phyloP scores from a whole-genome alignment of 2,113 vertebrate genomes.

The Clupea harengus region DNA sequence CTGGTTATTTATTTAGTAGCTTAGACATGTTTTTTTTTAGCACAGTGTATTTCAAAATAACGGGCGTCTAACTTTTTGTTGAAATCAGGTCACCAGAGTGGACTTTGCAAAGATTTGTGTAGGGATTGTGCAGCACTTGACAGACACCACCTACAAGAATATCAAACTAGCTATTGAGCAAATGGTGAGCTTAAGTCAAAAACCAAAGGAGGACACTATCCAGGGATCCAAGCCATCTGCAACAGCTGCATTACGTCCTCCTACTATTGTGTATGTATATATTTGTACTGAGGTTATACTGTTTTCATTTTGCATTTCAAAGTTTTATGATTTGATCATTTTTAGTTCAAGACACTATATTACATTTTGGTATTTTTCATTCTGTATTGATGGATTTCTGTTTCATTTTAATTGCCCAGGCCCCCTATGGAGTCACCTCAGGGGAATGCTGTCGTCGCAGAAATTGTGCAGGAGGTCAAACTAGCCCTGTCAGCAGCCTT shows the following conservation, averaged over 20 bases:
- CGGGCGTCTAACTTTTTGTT: background rate
- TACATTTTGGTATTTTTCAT: background rate
- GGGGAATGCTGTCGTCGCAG: background rate
- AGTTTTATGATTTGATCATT: background rate
- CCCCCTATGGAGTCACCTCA: background rate
- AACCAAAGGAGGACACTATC: background rate
- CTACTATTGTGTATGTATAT: background rate
- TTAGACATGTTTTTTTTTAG: background rate
- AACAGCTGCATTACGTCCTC: background rate
- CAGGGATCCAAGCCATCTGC: background rate
- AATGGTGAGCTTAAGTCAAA: background rate
- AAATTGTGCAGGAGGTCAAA: background rate
- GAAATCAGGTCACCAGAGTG: background rate
- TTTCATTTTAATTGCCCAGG: background rate
- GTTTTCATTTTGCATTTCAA: background rate
- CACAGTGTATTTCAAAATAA: background rate
- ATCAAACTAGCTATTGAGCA: background rate
- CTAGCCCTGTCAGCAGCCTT: background rate
- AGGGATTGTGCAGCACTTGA: background rate
- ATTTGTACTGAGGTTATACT: background rate
- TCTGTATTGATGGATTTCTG: background rate
- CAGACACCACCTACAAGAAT: background rate
- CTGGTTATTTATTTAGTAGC: background rate
- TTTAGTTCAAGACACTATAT: background rate
- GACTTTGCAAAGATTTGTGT: background rate